Conservation (phyloP, 2,113 vertebrate genomes). For the Oreochromis tanganicae region DNA sequence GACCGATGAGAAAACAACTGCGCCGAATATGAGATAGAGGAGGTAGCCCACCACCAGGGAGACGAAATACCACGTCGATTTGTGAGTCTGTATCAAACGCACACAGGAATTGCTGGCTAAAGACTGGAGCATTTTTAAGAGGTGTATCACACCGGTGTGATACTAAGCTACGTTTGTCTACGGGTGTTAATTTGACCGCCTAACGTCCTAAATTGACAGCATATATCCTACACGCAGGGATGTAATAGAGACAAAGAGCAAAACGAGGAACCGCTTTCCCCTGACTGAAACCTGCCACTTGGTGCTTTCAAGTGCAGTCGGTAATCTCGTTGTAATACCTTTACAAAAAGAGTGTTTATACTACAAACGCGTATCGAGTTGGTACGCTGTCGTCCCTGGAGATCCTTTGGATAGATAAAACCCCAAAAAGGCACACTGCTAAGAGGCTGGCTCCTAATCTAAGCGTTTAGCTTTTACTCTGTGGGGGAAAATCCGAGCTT, state of each 20-base stretch:
- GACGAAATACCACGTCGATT: conserved; percentile 87
- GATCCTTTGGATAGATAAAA: not conserved
- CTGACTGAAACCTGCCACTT: conserved; percentile 15
- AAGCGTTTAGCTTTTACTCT: not conserved
- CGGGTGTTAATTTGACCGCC: not conserved
- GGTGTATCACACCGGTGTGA: not conserved
- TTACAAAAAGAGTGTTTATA: not conserved
- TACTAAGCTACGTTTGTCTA: not conserved
- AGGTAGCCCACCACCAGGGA: conserved; percentile 83
- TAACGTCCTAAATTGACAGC: not conserved
- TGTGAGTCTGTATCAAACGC: conserved; percentile 86
- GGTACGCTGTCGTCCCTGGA: not conserved
- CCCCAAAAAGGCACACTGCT: not conserved
- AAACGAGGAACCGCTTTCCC: not conserved
- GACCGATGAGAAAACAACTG: conserved; percentile 92
- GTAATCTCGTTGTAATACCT: accelerated
- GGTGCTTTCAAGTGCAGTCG: conserved; percentile 29
- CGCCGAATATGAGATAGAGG: conserved; percentile 91
- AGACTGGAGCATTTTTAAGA: conserved; percentile 86
- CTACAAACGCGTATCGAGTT: not conserved
- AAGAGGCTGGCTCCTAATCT: not conserved
- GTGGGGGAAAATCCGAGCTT: not conserved
- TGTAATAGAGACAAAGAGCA: conserved; percentile 24
- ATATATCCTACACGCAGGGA: not conserved
- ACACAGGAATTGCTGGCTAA: conserved; percentile 84